Evolutionary conservation across 2,113 vertebrate species (phyloP), one percentile per base, ranked within the genome.

Genomic region (Pavo muticus): DNA sequence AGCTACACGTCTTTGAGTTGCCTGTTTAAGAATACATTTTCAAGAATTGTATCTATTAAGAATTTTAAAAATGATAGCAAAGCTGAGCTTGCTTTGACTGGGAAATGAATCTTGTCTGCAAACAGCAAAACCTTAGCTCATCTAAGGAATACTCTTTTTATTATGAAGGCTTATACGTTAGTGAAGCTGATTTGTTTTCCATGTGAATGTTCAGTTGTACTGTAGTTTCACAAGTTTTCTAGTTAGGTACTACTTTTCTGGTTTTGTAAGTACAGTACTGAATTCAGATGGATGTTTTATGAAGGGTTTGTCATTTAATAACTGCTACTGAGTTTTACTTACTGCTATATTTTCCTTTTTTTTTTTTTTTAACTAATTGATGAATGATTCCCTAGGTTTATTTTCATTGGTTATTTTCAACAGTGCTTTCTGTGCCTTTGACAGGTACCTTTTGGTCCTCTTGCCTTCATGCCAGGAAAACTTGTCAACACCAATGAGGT

Each of bases 391-490:
- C 79, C 64, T 77, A 21, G 32, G 59, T 30, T 80, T 24, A 40
- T 73, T 95, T 95, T 87, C 44, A 45, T 35, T 45, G 52, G n/a
- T 91, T 54, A 67, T 95, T 92, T 94, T 94, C 79, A 92, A 3
- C 19, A 30, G 25, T 91, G 93, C 81, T 47, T 50, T 93, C 57
- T 94, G 3, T 94, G 59, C 54, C 64, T 91, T 68, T 93, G 24
- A 91, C 97, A 99, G 99, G 99, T 99, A 95, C 99, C 99, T 18
- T 98, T 99, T 91, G 99, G 99, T 24, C 98, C 99, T 50, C 97
- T 99, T 98, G 99, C 99, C 94, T 99, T 99, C 96, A 99, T 99
- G 98, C 99, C 99, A 14, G 99, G 99, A 96, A 99, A 98, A 56
- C 98, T 99, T 82, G 98, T 99, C 88, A 98, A 98, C 94, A 99